Evolutionary conservation across 2,888 invertebrate species (phyloP).

Genomic region (Piscicola geometra): DNA sequence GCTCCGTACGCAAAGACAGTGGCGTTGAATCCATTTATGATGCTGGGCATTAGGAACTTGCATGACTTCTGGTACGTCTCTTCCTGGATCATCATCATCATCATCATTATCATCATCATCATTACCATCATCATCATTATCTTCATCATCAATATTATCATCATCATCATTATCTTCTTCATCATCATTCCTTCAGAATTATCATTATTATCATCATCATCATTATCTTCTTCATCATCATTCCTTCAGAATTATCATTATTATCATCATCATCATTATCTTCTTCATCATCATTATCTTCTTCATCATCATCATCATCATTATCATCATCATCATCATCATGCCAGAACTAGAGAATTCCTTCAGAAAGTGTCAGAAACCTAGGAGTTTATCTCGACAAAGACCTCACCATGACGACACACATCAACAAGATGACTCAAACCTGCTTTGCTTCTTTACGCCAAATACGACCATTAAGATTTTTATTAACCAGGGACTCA

Average conservation of each 20-base stretch:
- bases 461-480: too few relatives aligned
- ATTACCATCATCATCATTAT: conserved; percentile 27
- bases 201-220: background rate
- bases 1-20: conserved; percentile 94
- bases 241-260: background rate
- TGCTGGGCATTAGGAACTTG: conserved; percentile 76
- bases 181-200: too few relatives aligned
- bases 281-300: conserved; percentile 21
- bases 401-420: too few relatives aligned
- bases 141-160: conserved; percentile 23
- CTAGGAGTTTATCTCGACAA: too few relatives aligned
- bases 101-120: conserved; percentile 29
- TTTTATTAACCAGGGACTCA: too few relatives aligned
- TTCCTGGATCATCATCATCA: conserved; percentile 58
- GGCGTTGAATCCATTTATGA: conserved; percentile 81
- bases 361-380: too few relatives aligned
- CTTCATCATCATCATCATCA: conserved; percentile 26
- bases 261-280: conserved; percentile 17
- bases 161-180: conserved; percentile 20
- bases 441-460: too few relatives aligned
- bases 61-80: conserved; percentile 83
- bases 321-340: conserved; percentile 31
- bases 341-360: too few relatives aligned
- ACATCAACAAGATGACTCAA: too few relatives aligned
- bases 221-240: background rate